Base-by-base conservation (phyloP, 2,888 invertebrate species). In the Apamea epomidion region DNA sequence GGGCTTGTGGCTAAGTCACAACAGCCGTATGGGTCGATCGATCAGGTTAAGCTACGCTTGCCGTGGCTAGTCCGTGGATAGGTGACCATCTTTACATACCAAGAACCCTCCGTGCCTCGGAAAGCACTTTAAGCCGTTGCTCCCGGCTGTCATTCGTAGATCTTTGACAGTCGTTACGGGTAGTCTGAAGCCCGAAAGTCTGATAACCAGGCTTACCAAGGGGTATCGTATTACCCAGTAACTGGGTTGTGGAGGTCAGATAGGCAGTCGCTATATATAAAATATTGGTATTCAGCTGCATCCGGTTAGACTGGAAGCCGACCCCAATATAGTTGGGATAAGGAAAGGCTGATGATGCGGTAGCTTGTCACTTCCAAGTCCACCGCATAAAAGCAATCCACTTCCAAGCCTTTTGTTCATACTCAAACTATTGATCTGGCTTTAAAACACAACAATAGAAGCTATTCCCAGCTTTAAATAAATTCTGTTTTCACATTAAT, bases 401-500 rank as follows among this genome's bases (percentile, higher is more conserved):
- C 48, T 21, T n/a, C 12, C 60, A 69, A 37, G 18, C 7, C 21
- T 58, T 75, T 32, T 75, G 74, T 70, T 72, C 21, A 54, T 29
- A 74, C 67, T 70, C 32, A 76, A 84, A 91, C 90, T 91, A 91
- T 90, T 88, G 83, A 90, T 88, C 87, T 78, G 76, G 86, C 82
- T 89, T 90, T 83, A 84, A 85, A 88, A 84, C 83, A 88, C 32
- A 72, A 68, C 14, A 76, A 62, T 29, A 68, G n/a, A 48, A 75
- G 60, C 80, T 80, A 87, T 81, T 83, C 78, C 80, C 74, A 81
- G 88, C 87, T 92, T 92, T 91, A 91, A 93, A 93, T 93, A 93
- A 93, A 93, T 92, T 92, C 86, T 64, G 76, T 65, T 78, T 71
- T 78, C 76, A 72, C 89, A 93, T 94, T 93, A 95, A 94, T 95